Evolutionary conservation across 2,113 vertebrate genomes (phyloP).

Genomic region (Colinus virginianus): DNA sequence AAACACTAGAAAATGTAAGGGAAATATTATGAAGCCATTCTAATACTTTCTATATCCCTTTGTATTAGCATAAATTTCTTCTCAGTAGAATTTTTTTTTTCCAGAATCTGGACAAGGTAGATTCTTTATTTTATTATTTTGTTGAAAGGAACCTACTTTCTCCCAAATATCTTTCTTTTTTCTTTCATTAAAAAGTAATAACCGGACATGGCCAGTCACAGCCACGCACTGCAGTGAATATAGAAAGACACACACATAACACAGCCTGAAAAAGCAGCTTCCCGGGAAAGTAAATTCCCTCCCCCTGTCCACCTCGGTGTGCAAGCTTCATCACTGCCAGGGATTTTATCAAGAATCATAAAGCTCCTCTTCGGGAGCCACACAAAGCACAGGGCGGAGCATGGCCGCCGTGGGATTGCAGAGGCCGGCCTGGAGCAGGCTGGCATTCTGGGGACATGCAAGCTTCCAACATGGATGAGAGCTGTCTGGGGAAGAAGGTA

Average conservation of each 20-base stretch:
- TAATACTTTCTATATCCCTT: background rate
- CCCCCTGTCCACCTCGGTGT: background rate
- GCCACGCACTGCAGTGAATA: background rate
- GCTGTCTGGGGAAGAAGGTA: background rate
- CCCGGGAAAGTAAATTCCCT: background rate
- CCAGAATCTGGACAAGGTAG: background rate
- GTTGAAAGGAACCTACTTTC: background rate
- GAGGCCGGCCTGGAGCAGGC: background rate
- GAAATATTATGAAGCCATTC: constrained; percentile 17
- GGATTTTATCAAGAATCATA: background rate
- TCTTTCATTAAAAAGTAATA: background rate
- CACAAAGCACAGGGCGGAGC: background rate
- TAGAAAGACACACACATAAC: background rate
- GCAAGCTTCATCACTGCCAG: background rate
- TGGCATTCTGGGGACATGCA: background rate
- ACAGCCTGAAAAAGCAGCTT: background rate
- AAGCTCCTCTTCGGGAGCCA: background rate
- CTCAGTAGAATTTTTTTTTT: background rate
- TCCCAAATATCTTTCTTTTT: background rate
- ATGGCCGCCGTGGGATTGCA: accelerated
- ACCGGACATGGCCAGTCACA: background rate
- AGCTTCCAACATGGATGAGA: background rate
- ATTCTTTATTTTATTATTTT: background rate
- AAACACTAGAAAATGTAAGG: background rate
- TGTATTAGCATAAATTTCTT: background rate